Conservation (phyloP, 2,113 vertebrate species). For the Albula goreensis region DNA sequence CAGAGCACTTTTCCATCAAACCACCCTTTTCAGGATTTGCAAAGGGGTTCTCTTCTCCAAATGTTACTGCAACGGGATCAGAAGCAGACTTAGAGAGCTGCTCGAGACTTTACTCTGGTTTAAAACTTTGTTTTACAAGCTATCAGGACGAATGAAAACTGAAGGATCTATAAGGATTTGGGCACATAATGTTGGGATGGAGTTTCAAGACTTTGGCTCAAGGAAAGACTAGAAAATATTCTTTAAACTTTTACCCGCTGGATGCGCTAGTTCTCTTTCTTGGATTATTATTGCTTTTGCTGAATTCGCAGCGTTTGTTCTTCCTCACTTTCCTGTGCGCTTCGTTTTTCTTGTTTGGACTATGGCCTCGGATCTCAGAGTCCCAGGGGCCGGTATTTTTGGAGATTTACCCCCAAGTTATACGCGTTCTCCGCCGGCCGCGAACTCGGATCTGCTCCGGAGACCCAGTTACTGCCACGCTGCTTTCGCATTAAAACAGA, state of each 20-base stretch:
- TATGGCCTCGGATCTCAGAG: conserved; percentile 81
- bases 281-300: conserved; percentile 66
- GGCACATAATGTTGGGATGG: conserved; percentile 82
- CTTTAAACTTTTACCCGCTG: conserved; percentile 59
- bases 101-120: conserved; percentile 55
- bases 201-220: conserved; percentile 76
- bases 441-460: conserved; percentile 69
- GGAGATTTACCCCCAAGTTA: conserved; percentile 79
- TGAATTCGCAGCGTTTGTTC: conserved; percentile 59
- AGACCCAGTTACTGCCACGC: conserved; percentile 82
- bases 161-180: conserved; percentile 73
- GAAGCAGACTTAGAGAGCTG: conserved; percentile 69
- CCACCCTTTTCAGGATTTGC: conserved; percentile 79
- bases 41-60: conserved; percentile 75
- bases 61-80: conserved; percentile 74
- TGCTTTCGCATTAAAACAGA: conserved; percentile 81
- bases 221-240: conserved; percentile 67
- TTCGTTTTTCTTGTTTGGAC: conserved; percentile 64
- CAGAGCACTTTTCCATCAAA: conserved; percentile 81
- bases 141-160: conserved; percentile 75
- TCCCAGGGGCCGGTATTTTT: conserved; percentile 70
- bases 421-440: conserved; percentile 68
- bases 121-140: conserved; percentile 63
- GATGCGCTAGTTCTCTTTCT: conserved; percentile 67
- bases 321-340: conserved; percentile 51